Evolutionary conservation across 2,797 vertebrate species (phyloP).

Genomic region (Steatocranus sp.): DNA sequence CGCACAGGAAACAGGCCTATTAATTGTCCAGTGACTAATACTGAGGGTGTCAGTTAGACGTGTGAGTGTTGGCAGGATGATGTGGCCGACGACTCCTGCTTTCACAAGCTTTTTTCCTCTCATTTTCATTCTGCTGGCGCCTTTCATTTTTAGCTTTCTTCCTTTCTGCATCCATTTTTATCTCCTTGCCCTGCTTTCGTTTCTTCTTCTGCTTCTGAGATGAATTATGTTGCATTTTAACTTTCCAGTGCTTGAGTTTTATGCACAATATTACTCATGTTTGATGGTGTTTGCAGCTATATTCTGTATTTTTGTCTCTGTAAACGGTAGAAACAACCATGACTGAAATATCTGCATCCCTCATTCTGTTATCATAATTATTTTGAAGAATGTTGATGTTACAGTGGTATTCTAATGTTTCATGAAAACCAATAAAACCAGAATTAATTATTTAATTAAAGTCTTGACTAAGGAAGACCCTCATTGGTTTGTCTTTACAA

Average conservation of each 20-base stretch:
- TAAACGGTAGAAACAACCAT: not conserved
- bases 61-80: conserved; percentile 68
- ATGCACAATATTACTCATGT: not conserved
- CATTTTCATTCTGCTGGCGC: not conserved
- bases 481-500: not conserved
- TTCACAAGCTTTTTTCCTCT: not conserved
- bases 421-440: not conserved
- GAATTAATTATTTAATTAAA: not conserved
- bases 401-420: not conserved
- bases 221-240: not conserved
- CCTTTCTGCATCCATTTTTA: not conserved
- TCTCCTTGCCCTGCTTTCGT: not conserved
- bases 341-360: not conserved
- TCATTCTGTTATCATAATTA: not conserved
- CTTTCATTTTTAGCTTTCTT: not conserved
- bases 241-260: not conserved
- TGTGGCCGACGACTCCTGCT: conserved; percentile 24
- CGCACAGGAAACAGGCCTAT: conserved; percentile 35
- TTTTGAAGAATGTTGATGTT: not conserved
- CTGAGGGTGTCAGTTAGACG: conserved; percentile 39
- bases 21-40: conserved; percentile 60
- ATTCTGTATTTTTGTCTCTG: not conserved
- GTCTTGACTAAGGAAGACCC: not conserved
- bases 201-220: not conserved
- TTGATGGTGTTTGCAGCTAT: not conserved